Evolutionary conservation across 2,113 vertebrate species (phyloP).

Genomic region (Hiodon tergisus): DNA sequence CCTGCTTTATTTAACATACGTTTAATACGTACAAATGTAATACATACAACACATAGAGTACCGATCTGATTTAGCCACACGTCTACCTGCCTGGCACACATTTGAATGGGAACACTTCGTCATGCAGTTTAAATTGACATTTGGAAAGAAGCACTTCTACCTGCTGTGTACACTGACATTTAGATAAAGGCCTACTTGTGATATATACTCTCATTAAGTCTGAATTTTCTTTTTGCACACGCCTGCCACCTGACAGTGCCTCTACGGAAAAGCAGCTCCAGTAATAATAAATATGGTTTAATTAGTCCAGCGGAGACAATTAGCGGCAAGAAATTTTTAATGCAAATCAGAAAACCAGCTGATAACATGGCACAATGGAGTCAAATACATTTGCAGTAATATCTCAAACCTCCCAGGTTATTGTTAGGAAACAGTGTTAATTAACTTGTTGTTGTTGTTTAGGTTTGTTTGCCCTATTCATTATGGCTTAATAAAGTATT

Average conservation of each 20-base stretch:
- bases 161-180: constrained; percentile 16
- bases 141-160: constrained; percentile 17
- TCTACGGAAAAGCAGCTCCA: background rate
- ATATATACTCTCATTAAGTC: constrained; percentile 7
- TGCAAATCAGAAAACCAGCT: constrained; percentile 53
- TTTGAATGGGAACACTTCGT: constrained; percentile 9
- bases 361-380: constrained; percentile 57
- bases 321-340: constrained; percentile 55
- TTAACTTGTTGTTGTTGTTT: constrained; percentile 12
- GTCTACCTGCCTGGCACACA: background rate
- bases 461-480: constrained; percentile 5
- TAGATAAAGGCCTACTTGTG: constrained; percentile 5
- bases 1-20: background rate
- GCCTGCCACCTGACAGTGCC: background rate
- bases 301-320: constrained; percentile 66
- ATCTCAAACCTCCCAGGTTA: constrained; percentile 52
- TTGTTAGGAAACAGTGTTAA: constrained; percentile 19
- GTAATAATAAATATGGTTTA: constrained; percentile 55
- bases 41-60: background rate
- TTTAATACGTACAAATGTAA: too few relatives aligned
- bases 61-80: background rate
- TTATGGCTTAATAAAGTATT: constrained; percentile 5
- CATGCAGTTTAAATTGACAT: constrained; percentile 11
- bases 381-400: constrained; percentile 58
- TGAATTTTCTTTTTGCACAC: constrained; percentile 11